phyloP scores from a whole-genome alignment of 2,113 vertebrate species.

The Zingel zingel region DNA sequence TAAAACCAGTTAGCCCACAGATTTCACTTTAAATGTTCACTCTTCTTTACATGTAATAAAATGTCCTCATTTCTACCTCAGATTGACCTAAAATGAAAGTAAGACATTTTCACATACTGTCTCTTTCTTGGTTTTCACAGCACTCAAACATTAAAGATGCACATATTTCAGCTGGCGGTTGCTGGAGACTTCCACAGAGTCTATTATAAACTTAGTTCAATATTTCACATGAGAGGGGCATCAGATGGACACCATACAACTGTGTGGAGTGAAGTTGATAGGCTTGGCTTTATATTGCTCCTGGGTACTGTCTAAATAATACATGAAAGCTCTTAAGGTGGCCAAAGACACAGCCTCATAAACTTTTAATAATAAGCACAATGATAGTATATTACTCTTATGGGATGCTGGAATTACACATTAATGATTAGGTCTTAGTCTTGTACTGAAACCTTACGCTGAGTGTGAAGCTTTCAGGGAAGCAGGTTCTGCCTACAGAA shows the following conservation, averaged over 20 bases:
- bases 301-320: slow-evolving; percentile 75
- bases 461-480: slow-evolving; percentile 65
- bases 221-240: slow-evolving; percentile 60
- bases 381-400: slow-evolving; percentile 79
- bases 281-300: slow-evolving; percentile 60
- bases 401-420: slow-evolving; percentile 74
- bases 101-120: slow-evolving; percentile 49
- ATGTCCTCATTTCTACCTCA: slow-evolving; percentile 40
- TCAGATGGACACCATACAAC: slow-evolving; percentile 55
- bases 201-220: slow-evolving; percentile 58
- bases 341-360: slow-evolving; percentile 73
- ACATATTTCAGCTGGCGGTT: slow-evolving; percentile 59
- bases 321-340: slow-evolving; percentile 77
- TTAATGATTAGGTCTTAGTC: slow-evolving; percentile 69
- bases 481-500: slow-evolving; percentile 14
- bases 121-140: slow-evolving; percentile 47
- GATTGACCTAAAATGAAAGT: slow-evolving; percentile 56
- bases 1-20: slow-evolving; percentile 18
- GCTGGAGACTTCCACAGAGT: slow-evolving; percentile 31
- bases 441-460: slow-evolving; percentile 64
- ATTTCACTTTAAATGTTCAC: slow-evolving; percentile 22
- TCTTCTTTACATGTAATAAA: slow-evolving; percentile 46
- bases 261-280: slow-evolving; percentile 54
- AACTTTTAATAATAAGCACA: slow-evolving; percentile 82
- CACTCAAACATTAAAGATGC: slow-evolving; percentile 71